A percentile compares a stretch with the other conserved stretches of the same genome.
Conservation (phyloP, 2,888 invertebrate species). For the Strigamia maritima region DNA sequence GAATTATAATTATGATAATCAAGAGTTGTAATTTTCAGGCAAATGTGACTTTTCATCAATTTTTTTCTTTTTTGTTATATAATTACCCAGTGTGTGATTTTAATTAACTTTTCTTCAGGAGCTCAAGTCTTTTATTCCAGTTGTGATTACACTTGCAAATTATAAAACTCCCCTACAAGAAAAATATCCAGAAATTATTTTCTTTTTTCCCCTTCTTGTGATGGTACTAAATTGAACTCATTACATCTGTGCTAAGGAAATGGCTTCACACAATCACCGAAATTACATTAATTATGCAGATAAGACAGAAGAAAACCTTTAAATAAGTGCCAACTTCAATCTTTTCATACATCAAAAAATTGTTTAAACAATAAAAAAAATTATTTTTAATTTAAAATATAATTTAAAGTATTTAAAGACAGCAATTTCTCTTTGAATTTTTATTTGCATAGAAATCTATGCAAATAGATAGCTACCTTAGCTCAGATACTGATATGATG, state of each 20-base stretch:
- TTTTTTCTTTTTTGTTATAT: background rate
- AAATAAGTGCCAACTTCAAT: background rate
- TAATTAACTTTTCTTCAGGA: constrained; percentile 17
- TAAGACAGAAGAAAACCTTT: background rate
- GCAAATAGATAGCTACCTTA: too few species aligned
- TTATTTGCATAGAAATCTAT: too few species aligned
- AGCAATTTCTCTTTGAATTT: too few species aligned
- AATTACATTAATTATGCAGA: constrained; percentile 3
- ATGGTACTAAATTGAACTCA: constrained; percentile 8
- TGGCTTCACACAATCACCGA: constrained; percentile 26
- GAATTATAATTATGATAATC: constrained; percentile 26
- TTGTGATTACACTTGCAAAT: constrained; percentile 29
- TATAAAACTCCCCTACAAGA: constrained; percentile 24
- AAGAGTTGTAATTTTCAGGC: background rate
- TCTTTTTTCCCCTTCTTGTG: background rate
- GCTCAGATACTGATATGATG: too few species aligned
- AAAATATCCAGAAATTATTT: constrained; percentile 7
- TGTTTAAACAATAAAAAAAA: too few species aligned
- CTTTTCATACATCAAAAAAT: background rate
- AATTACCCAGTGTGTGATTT: constrained; percentile 25
- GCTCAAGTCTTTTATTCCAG: background rate
- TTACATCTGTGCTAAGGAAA: constrained; percentile 9
- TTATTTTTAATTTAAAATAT: too few species aligned
- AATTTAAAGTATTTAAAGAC: too few species aligned
- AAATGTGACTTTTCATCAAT: constrained; percentile 27